Conservation (phyloP, 2,888 invertebrate species). For the Dromius quadrimaculatus region DNA sequence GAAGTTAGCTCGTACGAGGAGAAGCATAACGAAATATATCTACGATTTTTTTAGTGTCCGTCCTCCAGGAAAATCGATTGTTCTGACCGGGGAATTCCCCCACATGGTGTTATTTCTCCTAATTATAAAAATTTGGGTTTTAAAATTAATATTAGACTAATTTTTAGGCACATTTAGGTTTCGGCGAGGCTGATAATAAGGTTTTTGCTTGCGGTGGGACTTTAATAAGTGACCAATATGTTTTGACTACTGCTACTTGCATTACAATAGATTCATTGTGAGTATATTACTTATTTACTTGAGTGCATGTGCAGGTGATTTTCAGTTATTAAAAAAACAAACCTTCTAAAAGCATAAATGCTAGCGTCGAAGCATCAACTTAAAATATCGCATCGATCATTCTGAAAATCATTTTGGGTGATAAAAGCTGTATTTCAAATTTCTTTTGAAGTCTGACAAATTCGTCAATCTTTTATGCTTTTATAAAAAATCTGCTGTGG, state of each 20-base stretch:
- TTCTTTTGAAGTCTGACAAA: too few relatives aligned
- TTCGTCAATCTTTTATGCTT: too few relatives aligned
- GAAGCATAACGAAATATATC: conserved; percentile 2
- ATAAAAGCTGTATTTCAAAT: too few relatives aligned
- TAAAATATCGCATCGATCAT: too few relatives aligned
- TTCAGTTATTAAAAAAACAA: too few relatives aligned
- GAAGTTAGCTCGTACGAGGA: conserved; percentile 11
- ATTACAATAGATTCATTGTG: conserved; percentile 30
- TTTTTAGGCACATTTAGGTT: conserved; percentile 39
- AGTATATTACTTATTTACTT: conserved; percentile 11
- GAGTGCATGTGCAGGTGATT: too few relatives aligned
- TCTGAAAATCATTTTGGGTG: too few relatives aligned
- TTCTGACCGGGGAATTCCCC: conserved; percentile 21
- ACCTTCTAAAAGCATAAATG: too few relatives aligned
- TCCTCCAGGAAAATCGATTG: conserved; percentile 19
- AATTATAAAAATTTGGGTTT: not conserved
- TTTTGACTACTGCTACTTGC: conserved; percentile 37
- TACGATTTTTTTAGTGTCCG: conserved; percentile 18
- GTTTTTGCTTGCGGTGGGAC: conserved; percentile 30
- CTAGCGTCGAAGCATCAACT: too few relatives aligned
- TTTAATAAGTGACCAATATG: conserved; percentile 35
- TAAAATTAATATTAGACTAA: conserved; percentile 4
- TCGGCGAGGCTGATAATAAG: conserved; percentile 2
- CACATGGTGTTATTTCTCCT: conserved; percentile 38
- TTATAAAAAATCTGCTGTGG: too few relatives aligned